Percentiles rank a stretch among this genome's conserved stretches.
Evolutionary conservation across 2,888 invertebrate genomes (phyloP).

Genomic region (Pyralis farinalis): DNA sequence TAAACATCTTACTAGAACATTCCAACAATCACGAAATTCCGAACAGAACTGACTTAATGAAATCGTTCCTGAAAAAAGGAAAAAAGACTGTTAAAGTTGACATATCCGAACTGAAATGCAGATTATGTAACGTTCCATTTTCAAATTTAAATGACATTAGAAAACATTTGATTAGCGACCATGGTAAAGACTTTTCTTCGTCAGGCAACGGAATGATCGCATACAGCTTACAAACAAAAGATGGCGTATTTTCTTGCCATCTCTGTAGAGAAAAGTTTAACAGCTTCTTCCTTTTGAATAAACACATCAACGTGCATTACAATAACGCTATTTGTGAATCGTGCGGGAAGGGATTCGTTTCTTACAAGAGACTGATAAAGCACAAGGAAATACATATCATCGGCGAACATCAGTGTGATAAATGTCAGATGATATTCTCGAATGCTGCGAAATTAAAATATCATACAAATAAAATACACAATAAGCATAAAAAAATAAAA

Average conservation of each 20-base stretch:
- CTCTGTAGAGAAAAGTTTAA: constrained; percentile 20
- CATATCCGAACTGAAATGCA: constrained; percentile 28
- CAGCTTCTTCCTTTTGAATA: constrained; percentile 22
- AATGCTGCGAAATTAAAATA: constrained; percentile 21
- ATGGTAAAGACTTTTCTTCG: constrained; percentile 21
- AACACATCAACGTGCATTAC: constrained; percentile 24
- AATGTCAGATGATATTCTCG: constrained; percentile 18
- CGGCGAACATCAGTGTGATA: constrained; percentile 20
- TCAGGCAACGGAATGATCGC: constrained; percentile 26
- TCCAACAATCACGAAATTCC: constrained; percentile 12
- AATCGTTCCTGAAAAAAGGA: constrained; percentile 25
- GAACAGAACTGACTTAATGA: constrained; percentile 16
- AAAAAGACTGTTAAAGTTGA: constrained; percentile 31
- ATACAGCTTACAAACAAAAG: constrained; percentile 18
- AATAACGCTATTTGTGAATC: constrained; percentile 23
- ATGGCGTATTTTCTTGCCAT: constrained; percentile 20
- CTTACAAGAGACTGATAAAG: constrained; percentile 18
- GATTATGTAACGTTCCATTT: constrained; percentile 21
- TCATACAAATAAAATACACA: constrained; percentile 21
- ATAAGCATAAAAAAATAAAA: constrained; percentile 8
- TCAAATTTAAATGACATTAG: constrained; percentile 20
- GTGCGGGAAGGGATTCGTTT: constrained; percentile 23
- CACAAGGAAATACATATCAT: constrained; percentile 20
- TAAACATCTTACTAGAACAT: constrained; percentile 14
- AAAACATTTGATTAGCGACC: constrained; percentile 20